Evolutionary conservation across 2,113 vertebrate genomes (phyloP), one percentile per base, ranked within the genome.

Genomic region (Labeo catla): DNA sequence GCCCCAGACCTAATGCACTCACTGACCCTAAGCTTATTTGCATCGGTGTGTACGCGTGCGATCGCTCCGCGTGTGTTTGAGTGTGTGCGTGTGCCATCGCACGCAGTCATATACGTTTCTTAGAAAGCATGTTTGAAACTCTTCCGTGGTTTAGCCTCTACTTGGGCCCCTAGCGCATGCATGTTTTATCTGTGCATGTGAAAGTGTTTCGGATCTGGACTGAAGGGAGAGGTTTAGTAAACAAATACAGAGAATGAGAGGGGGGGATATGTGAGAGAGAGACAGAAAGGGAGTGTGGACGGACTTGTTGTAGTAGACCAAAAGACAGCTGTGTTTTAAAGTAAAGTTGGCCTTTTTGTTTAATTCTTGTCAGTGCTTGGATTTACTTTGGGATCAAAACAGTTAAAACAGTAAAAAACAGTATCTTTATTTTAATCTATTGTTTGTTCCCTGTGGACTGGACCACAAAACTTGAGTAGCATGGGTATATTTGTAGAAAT

Each of bases 281-380:
- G 77, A 84, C 72, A 79, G 34, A 54, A 76, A 39, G 74, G 54
- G 86, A 76, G 72, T 88, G 84, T 47, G 15, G 15, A 66, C 16
- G 43, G 15, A 66, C 21, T 61, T 43, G 43, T n/a, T n/a, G 36
- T 3, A 28, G 39, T 28, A 78, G 34, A 57, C 9, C 61, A 79
- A 59, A 61, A 79, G 28, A 39, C 34, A 4, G 34, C 66, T 23
- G 45, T 49, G 11, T 76, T 47, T 76, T 76, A 76, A 76, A 13
- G 39, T 10, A 45, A 21, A 11, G 76, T 57, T 59, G 28, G 45
- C 54, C 28, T 28, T 28, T 68, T 34, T 34, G 65, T 68, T 70
- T 23, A 23, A 68, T 68, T 36, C 13, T 15, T 68, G 12, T 68
- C 28, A 43, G 19, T 39, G 36, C 39, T 61, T 8, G 8, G 23